Evolutionary conservation across 2,888 invertebrate genomes (phyloP), one percentile per base, ranked within the genome.

Genomic region (Pachydiplax longipennis): DNA sequence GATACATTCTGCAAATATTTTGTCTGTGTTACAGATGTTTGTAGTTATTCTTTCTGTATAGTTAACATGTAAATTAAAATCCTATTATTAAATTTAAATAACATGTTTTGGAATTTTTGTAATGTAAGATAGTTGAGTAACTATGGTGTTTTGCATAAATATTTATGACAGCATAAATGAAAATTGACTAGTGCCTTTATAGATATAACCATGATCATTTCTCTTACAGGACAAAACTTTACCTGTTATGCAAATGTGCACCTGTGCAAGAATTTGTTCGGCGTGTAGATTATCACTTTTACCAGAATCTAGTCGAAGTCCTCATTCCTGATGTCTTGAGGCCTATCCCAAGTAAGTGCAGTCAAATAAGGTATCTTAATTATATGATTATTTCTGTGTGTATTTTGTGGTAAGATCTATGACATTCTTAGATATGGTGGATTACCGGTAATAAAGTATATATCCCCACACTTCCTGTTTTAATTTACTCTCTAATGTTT

Each of bases 281-380:
- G 90, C 95, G 95, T 93, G 98, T 98, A 90, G 99, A 99, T 94
- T 97, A 98, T 93, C 96, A 96, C 92, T 98, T 99, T 94, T 99
- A 99, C 95, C 99, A 99, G 95, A 97, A 98, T 93, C 96, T 99
- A 92, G 98, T 99, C 15, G 98, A 99, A 94, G 97, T 99, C 93
- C 96, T 99, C 92, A 97, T 99, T 94, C 99, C 99, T 31, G 98
- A 99, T 94, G 99, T 99, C 87, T 95, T 99, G 91, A 96, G 98
- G 92, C 98, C 98, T 73, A 99, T 99, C 93, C 99, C 99, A 92
- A 98, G 98, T 96, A 93, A 94, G 95, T 93, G 91, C 91, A 35
- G 90, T 6, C 12, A 81, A 35, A 90, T 80, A 25, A 37, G 2
- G 90, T 90, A 10, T 48, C 83, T 61, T n/a, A 22, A 10, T 65